phyloP scores from a whole-genome alignment of 2,888 invertebrate genomes.

The Archips xylosteana region DNA sequence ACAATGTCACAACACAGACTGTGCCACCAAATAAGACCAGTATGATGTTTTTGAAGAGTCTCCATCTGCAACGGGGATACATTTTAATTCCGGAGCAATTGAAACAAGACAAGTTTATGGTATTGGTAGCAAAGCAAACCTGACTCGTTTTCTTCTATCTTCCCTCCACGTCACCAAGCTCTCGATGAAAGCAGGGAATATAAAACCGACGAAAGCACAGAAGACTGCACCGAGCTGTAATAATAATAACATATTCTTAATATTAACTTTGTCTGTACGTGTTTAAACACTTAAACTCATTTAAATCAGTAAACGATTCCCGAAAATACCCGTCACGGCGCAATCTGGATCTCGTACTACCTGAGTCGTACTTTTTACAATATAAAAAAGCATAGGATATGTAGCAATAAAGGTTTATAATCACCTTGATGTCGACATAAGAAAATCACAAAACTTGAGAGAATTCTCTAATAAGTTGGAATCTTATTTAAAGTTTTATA shows the following conservation, averaged over 20 bases:
- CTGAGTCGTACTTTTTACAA: too few species aligned
- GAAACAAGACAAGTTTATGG: background rate
- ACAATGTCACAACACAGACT: conserved; percentile 49
- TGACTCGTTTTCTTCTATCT: conserved; percentile 36
- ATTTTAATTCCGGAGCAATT: background rate
- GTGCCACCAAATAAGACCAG: conserved; percentile 48
- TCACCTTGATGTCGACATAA: too few species aligned
- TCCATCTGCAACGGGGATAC: conserved; percentile 49
- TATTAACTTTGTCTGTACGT: too few species aligned
- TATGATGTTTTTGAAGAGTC: conserved; percentile 47
- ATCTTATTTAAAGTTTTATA: too few species aligned
- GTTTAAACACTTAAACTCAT: too few species aligned
- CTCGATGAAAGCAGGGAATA: conserved; percentile 68
- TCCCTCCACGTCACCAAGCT: conserved; percentile 61
- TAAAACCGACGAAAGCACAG: conserved; percentile 58
- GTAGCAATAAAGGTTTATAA: too few species aligned
- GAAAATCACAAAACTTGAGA: too few species aligned
- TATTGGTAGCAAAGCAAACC: conserved; percentile 31
- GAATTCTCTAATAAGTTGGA: too few species aligned
- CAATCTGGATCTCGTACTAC: too few species aligned
- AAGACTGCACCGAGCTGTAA: conserved; percentile 69
- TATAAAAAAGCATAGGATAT: too few species aligned
- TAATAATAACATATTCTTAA: background rate
- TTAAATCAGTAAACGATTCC: too few species aligned
- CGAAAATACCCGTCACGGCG: too few species aligned